Evolutionary conservation across 92 coral and sea anemone species (phyloP), one percentile per base, ranked within the genome.

Genomic region (Zoanthus sansibaricus): DNA sequence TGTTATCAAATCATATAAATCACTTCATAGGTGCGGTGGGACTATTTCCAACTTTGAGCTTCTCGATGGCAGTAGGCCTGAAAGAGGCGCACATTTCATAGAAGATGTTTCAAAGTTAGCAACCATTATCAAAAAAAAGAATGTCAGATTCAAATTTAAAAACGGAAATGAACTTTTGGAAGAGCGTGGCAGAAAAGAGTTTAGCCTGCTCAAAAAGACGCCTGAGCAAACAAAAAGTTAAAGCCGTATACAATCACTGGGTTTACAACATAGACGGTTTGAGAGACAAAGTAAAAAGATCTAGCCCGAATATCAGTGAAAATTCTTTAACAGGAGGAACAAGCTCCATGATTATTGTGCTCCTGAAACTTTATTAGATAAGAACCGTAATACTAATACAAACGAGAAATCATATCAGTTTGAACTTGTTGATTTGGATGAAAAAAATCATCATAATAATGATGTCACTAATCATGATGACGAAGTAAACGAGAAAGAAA

Each of bases 161-260:
- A 3, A 8, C 16, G 10, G 18, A 72, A 2, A 72, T 72, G 77
- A 9, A 31, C 7, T 42, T 72, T 42, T 62, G 77, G 55, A 72
- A 72, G 14, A 9, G 10, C 9, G 52, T 72, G 3, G 77, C 77
- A 2, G 45, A 7, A 47, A 54, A 42, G 21, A 42, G 42, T 42
- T 72, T 72, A 14, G 10, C 52, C 11, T 72, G 77, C 21, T 72
- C 77, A 1, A 47, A 44, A 37, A 72, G 77, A 72, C 47, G 54
- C 15, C 52, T 72, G 16, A 72, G 77, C 10, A 44, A 47, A 44
- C 8, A 1, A 72, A 72, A 72, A 47, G 21, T 72, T 37, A 42
- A 37, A 18, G 52, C 52, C 20, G 45, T 72, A 42, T 72, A 72
- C 77, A 72, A 72, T 44, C 51, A 47, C 21, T 72, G 77, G 77